These are phyloP conservation scores for Chiloscyllium plagiosum DNA, from an alignment of 2,113 vertebrate species.

Conservation along the genomic window DNA sequence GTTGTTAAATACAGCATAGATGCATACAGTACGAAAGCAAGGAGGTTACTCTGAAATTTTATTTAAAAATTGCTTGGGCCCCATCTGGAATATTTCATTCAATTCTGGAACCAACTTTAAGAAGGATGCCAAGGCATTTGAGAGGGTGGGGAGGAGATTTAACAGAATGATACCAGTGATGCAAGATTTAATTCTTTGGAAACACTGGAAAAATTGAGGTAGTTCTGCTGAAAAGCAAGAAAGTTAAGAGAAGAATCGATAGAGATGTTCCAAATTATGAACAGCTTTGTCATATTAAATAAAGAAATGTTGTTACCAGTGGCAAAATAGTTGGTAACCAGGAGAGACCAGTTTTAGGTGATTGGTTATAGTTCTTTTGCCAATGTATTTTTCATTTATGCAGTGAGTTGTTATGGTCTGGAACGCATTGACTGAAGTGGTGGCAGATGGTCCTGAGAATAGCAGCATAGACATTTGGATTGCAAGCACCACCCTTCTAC, in stretches of 20 bases:
- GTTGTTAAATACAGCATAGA: not conserved
- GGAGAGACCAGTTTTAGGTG: not conserved
- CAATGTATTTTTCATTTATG: not conserved
- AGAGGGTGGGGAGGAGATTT: not conserved
- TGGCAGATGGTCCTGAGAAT: not conserved
- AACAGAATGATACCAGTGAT: not conserved
- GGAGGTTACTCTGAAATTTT: not conserved
- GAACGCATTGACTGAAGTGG: not conserved
- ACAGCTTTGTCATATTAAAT: not conserved
- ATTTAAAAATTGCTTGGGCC: not conserved
- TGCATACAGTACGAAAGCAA: not conserved
- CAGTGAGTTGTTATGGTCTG: not conserved
- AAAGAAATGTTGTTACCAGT: not conserved
- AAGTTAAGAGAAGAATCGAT: not conserved
- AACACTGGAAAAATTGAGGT: not conserved
- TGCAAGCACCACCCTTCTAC: not conserved
- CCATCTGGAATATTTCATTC: not conserved
- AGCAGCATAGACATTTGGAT: not conserved
- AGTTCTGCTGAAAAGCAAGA: not conserved
- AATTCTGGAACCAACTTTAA: not conserved
- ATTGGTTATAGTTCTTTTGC: not conserved
- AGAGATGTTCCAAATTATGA: not conserved
- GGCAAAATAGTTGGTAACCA: not conserved
- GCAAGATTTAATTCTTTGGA: not conserved
- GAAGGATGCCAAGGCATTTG: not conserved